Conservation (phyloP, 2,797 vertebrate genomes). For the Coccyzus lansbergi region DNA sequence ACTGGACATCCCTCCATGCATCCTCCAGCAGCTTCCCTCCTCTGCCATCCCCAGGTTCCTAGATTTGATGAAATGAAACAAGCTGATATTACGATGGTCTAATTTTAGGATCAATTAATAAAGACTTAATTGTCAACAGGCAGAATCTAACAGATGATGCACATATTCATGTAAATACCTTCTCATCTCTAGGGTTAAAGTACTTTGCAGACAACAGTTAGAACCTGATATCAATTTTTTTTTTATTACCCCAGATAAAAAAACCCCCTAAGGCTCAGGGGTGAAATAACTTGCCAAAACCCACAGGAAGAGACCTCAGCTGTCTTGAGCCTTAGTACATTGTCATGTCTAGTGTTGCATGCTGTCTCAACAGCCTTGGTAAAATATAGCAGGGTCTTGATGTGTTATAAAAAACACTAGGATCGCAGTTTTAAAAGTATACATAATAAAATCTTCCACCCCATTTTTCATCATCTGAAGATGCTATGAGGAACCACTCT, state of each 20-base stretch:
- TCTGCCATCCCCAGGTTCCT: background rate
- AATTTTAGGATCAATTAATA: background rate
- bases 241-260: background rate
- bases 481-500: background rate
- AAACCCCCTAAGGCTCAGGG: background rate
- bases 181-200: background rate
- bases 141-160: background rate
- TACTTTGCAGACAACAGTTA: background rate
- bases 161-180: background rate
- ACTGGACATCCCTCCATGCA: background rate
- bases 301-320: background rate
- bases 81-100: background rate
- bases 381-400: background rate
- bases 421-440: background rate
- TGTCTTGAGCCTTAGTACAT: background rate
- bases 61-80: background rate
- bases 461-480: background rate
- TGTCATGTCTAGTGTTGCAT: background rate
- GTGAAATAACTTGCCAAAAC: background rate
- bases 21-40: background rate
- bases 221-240: background rate
- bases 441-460: background rate
- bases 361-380: background rate
- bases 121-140: background rate
- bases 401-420: background rate